Percentiles rank a stretch among this genome's conserved stretches.
These are phyloP conservation scores for Chloropsis cyanopogon DNA, from an alignment of 2,113 vertebrate species.

Conservation along the genomic window DNA sequence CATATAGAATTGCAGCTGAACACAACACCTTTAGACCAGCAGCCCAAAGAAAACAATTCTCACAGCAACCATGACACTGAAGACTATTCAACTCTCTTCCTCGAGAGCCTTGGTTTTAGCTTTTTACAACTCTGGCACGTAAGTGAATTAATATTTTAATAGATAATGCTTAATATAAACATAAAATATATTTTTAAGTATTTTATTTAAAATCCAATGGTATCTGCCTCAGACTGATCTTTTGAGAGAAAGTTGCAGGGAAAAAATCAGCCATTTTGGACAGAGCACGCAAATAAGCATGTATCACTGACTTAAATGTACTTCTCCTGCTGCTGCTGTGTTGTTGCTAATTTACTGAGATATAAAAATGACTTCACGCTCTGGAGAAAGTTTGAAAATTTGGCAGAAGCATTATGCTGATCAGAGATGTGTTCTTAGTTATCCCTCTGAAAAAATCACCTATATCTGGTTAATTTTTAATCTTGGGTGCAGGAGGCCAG, in stretches of 20 bases:
- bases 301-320: background rate
- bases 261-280: background rate
- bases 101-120: background rate
- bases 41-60: background rate
- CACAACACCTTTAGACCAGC: background rate
- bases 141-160: background rate
- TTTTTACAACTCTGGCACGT: background rate
- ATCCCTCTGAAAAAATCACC: background rate
- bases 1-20: background rate
- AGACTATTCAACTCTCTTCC: background rate
- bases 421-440: background rate
- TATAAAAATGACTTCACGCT: background rate
- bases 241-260: background rate
- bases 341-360: background rate
- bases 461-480: background rate
- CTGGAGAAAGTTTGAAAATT: background rate
- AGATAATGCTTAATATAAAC: background rate
- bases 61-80: background rate
- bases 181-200: background rate
- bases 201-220: background rate
- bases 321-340: background rate
- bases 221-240: background rate
- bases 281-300: background rate
- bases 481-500: accelerated
- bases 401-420: background rate